These are phyloP conservation scores for Nineta flava DNA, from an alignment of 2,888 invertebrate genomes.

Conservation along the genomic window DNA sequence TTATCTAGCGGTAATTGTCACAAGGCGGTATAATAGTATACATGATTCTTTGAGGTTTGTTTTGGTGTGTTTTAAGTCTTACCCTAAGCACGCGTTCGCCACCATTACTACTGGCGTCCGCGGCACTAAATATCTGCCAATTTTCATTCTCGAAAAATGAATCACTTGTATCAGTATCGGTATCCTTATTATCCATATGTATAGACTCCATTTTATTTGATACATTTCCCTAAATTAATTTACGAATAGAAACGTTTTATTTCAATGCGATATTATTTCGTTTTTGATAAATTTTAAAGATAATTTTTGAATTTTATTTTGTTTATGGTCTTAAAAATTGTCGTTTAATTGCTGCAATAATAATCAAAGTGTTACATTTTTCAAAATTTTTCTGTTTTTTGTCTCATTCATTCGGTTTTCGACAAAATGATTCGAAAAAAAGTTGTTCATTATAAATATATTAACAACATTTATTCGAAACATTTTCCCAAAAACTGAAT, in stretches of 20 bases:
- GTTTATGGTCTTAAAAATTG: too few relatives aligned
- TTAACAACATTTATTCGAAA: too few relatives aligned
- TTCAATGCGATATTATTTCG: conserved; percentile 10
- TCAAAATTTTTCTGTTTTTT: too few relatives aligned
- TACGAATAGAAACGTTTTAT: conserved; percentile 8
- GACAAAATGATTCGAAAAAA: too few relatives aligned
- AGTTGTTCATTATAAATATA: too few relatives aligned
- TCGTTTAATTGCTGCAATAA: too few relatives aligned
- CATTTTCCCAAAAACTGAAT: too few relatives aligned
- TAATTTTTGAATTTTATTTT: too few relatives aligned
- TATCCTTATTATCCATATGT: conserved; percentile 39
- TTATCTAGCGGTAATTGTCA: background rate
- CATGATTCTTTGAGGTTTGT: too few relatives aligned
- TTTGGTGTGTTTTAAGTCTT: conserved; percentile 20
- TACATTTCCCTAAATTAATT: conserved; percentile 34
- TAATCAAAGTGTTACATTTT: too few relatives aligned
- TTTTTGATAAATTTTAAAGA: background rate
- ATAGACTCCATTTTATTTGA: conserved; percentile 72
- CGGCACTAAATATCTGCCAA: conserved; percentile 41
- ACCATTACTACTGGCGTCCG: conserved; percentile 30
- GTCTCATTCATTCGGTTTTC: too few relatives aligned
- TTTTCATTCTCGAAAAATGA: conserved; percentile 40
- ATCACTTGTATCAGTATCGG: conserved; percentile 40
- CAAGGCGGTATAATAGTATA: background rate
- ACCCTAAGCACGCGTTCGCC: conserved; percentile 41